Percentiles rank a stretch among this genome's conserved stretches.
Evolutionary conservation across 2,113 vertebrate species (phyloP).

Genomic region (Seriola dumerili): DNA sequence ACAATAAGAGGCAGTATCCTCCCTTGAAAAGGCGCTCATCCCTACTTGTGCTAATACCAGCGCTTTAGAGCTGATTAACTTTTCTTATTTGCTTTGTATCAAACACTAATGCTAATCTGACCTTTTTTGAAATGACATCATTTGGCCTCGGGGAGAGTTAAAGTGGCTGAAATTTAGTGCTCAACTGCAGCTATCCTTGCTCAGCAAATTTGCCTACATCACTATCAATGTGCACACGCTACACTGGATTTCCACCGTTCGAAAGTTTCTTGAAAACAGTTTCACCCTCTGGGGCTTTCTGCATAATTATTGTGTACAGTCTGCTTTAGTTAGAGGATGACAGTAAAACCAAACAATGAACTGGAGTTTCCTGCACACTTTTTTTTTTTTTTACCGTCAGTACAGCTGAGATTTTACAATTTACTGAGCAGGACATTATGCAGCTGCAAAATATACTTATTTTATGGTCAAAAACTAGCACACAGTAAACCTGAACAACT

Average conservation of each 20-base stretch:
- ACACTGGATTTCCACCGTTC: slow-evolving; percentile 21
- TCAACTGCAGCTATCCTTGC: slow-evolving; percentile 10
- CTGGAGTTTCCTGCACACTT: slow-evolving; percentile 1
- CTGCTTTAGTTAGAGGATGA: background rate
- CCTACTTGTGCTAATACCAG: background rate
- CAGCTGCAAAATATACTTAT: too few species aligned
- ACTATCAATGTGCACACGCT: slow-evolving; percentile 31
- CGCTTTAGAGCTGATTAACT: background rate
- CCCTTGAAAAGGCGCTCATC: too few species aligned
- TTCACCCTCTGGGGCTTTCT: slow-evolving; percentile 8
- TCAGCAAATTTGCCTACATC: slow-evolving; percentile 19
- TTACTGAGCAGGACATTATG: too few species aligned
- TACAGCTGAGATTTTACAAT: background rate
- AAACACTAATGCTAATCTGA: slow-evolving; percentile 12
- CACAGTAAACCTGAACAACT: background rate
- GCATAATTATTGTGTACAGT: background rate
- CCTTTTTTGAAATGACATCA: background rate
- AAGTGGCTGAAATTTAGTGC: background rate
- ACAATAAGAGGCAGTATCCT: too few species aligned
- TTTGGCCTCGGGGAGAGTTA: background rate
- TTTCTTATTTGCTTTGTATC: background rate
- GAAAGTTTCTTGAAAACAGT: slow-evolving; percentile 25
- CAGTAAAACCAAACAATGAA: background rate
- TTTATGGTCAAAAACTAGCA: too few species aligned
- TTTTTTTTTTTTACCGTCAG: background rate